phyloP scores from a whole-genome alignment of 2,888 invertebrate species.

The Tridacna crocea region DNA sequence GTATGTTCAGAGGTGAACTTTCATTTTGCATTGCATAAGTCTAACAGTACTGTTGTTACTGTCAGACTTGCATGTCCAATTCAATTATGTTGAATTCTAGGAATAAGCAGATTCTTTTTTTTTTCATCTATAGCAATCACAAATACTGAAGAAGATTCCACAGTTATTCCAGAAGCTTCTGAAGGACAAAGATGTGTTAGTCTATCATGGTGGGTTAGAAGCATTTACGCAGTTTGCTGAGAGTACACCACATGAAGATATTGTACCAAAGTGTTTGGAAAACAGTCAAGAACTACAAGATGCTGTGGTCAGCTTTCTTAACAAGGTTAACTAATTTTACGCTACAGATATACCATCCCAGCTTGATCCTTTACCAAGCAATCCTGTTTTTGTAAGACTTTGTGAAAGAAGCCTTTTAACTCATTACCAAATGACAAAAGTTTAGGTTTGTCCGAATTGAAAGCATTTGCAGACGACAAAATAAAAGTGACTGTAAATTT shows the following conservation, averaged over 20 bases:
- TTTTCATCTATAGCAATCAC: conserved; percentile 64
- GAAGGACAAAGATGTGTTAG: conserved; percentile 57
- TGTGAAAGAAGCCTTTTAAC: not conserved
- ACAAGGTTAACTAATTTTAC: conserved; percentile 63
- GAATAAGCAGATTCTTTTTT: no score
- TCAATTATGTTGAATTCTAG: no score
- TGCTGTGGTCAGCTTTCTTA: conserved; percentile 70
- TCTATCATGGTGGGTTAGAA: conserved; percentile 70
- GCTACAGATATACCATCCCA: not conserved
- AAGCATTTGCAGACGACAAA: no score
- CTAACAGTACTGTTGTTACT: no score
- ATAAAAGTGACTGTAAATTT: no score
- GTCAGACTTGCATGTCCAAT: no score
- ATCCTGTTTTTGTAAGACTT: not conserved
- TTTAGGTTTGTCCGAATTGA: no score
- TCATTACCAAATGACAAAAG: no score
- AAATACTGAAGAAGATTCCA: conserved; percentile 65
- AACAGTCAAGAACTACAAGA: conserved; percentile 64
- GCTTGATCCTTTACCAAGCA: not conserved
- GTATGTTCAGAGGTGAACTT: no score
- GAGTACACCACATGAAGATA: conserved; percentile 71
- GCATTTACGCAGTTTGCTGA: conserved; percentile 78
- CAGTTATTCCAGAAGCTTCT: conserved; percentile 62
- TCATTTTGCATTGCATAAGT: no score
- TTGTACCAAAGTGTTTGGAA: conserved; percentile 75